Base-by-base conservation (phyloP, 2,888 invertebrate species). In the Oxyteleia sp. region DNA sequence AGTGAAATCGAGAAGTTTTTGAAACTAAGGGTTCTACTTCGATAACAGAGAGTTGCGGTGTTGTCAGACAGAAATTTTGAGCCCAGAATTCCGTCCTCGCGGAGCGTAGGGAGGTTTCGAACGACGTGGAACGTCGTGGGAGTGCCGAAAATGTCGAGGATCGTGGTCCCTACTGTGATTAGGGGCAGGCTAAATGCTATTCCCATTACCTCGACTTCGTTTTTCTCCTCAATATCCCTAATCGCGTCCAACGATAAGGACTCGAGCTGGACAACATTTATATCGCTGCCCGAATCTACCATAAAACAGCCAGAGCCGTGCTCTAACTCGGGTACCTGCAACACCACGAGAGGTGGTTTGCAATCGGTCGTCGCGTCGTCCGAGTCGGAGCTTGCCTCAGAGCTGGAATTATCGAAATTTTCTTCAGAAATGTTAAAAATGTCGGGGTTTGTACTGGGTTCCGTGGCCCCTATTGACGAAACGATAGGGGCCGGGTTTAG, bases 221-320 rank as follows among this genome's bases (percentile, higher is more conserved):
- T 29, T 0, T 13, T 0, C 0, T 26, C 11, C 10, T 57, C 57
- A n/a, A 69, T 69, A 0, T 18, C 10, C 2, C 18, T 13, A 5
- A 69, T 69, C 1, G 32, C 29, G 1, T 53, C 45, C 8, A 45
- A 16, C 0, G 26, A 13, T 4, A 69, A 13, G 29, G 41, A 26
- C 4, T 57, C 69, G n/a, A 45, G 13, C 11, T 32, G n/a, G 11
- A 69, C 26, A 11, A 71, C 23, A 29, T 71, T 71, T 0, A 71
- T 18, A 0, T 57, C 57, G 4, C 35, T 5, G 2, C 71, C 71
- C 0, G 71, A 59, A 35, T 71, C 71, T 0, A 71, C 8, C 59
- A 71, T 59, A 16, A 59, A 59, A 13, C 8, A 7, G 1, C 64
- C 35, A 0, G 23, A n/a, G n/a, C n/a, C n/a, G n/a, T n/a, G n/a